Conservation (phyloP, 2,797 vertebrate species). For the Alfaro cultratus region DNA sequence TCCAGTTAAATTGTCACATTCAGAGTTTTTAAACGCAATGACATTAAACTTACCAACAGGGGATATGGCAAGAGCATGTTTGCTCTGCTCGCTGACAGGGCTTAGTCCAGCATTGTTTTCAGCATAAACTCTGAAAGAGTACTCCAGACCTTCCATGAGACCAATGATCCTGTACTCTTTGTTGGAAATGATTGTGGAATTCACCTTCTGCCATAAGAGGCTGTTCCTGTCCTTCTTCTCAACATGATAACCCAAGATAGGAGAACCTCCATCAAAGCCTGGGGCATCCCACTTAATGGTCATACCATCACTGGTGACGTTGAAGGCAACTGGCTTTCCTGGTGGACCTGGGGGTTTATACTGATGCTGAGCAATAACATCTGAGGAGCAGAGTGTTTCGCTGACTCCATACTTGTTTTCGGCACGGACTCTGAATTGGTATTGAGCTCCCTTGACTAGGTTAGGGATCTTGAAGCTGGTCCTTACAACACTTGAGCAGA, state of each 20-base stretch:
- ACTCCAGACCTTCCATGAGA: conserved; percentile 94
- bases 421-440: conserved; percentile 95
- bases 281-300: conserved; percentile 95
- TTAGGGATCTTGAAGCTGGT: conserved; percentile 94
- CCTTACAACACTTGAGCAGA: conserved; percentile 94
- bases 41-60: conserved; percentile 91
- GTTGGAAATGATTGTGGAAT: conserved; percentile 89
- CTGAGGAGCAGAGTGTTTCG: conserved; percentile 85
- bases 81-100: conserved; percentile 93
- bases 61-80: conserved; percentile 92
- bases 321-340: conserved; percentile 92
- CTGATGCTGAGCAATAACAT: conserved; percentile 92
- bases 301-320: conserved; percentile 95
- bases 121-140: conserved; percentile 94
- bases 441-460: conserved; percentile 90
- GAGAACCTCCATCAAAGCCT: conserved; percentile 92
- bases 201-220: conserved; percentile 95
- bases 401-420: conserved; percentile 97
- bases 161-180: conserved; percentile 93
- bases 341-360: conserved; percentile 94
- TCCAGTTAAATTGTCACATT: background rate
- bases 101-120: conserved; percentile 96
- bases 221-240: conserved; percentile 99
- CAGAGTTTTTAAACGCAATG: conserved; percentile 1
- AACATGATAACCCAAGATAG: conserved; percentile 92